Evolutionary conservation across 2,797 vertebrate genomes (phyloP), one percentile per base, ranked within the genome.

Genomic region (Hafferia zeledoni): DNA sequence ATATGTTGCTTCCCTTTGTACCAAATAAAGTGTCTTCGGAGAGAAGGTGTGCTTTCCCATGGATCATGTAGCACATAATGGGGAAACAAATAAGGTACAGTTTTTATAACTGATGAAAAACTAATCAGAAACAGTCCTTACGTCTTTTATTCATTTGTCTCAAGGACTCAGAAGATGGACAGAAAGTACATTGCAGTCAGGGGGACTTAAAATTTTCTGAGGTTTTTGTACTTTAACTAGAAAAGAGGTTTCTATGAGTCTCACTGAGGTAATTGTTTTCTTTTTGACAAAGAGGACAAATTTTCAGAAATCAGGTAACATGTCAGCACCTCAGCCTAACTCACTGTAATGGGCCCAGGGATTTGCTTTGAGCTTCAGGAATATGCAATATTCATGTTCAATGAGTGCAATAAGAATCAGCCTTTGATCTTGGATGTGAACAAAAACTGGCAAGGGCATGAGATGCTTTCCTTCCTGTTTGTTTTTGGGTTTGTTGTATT

Each of bases 71-170:
- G 55, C 7, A 41, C 4, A 13, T 46, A 74, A 56, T 5, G 6
- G 17, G 6, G 1, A 8, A 13, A 50, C 86, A 89, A 60, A 33
- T 3, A 46, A 67, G 11, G 37, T 24, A n/a, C 0, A 0, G 30
- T 52, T 63, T 80, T 44, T 47, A 7, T 69, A 89, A 55, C 52
- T 63, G 27, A 44, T 0, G 1, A 61, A 64, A 37, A 65, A 1
- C 20, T 78, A 31, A 33, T 50, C 35, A 71, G 57, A 83, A 95
- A 35, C 17, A 4, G 18, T 35, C 14, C 27, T 64, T 55, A 18
- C 15, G 1, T 6, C 20, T 49, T 81, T n/a, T 3, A 68, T 74
- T 63, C 7, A 30, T 72, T 76, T 82, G 3, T 72, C 30, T 88
- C 31, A 67, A 70, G 53, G 33, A 8, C 37, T 75, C 9, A 13